phyloP scores from a whole-genome alignment of 2,888 invertebrate species.

The Microplitis deprimator region DNA sequence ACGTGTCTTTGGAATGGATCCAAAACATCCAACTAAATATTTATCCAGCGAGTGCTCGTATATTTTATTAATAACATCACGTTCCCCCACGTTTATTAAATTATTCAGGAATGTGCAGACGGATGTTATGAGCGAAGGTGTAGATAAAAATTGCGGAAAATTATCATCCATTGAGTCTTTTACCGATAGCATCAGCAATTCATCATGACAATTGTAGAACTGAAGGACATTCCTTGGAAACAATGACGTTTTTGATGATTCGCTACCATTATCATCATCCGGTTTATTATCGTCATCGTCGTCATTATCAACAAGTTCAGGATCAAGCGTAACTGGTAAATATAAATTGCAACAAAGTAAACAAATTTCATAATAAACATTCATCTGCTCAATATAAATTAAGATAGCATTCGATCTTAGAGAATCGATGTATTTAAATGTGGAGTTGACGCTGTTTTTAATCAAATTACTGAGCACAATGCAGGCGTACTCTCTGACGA shows the following conservation, averaged over 20 bases:
- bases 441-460: conserved; percentile 58
- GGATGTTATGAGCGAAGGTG: conserved; percentile 72
- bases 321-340: conserved; percentile 58
- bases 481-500: conserved; percentile 75
- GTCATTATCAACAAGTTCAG: conserved; percentile 47
- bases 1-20: conserved; percentile 65
- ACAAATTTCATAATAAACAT: conserved; percentile 64
- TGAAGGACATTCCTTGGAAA: conserved; percentile 59
- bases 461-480: conserved; percentile 72
- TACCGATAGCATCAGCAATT: conserved; percentile 55
- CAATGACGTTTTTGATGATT: conserved; percentile 49
- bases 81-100: conserved; percentile 69
- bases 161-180: conserved; percentile 56
- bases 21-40: conserved; percentile 71
- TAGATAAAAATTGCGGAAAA: conserved; percentile 64
- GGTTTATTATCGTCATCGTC: conserved; percentile 48
- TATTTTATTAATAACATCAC: conserved; percentile 68
- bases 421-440: conserved; percentile 62
- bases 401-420: conserved; percentile 60
- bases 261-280: conserved; percentile 48
- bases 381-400: conserved; percentile 61
- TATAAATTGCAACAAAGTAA: conserved; percentile 63
- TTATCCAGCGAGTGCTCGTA: conserved; percentile 72
- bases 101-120: conserved; percentile 71
- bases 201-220: conserved; percentile 62